Base-by-base conservation (phyloP, 2,797 vertebrate genomes). In the Triplophysa yarkandensis region DNA sequence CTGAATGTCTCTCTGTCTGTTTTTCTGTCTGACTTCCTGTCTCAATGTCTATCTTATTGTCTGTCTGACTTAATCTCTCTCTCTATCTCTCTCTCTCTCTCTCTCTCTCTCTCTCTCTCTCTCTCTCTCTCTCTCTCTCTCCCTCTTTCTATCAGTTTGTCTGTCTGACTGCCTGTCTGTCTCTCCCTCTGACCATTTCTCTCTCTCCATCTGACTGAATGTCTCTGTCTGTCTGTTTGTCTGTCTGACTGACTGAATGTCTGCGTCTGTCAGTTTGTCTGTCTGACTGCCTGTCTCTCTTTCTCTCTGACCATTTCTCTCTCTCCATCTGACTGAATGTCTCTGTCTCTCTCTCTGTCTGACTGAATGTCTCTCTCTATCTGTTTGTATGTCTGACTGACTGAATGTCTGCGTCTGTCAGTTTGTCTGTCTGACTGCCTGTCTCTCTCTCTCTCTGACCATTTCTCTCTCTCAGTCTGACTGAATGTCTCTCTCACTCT, bases 101-200 rank as follows among this genome's bases (percentile, higher is more conserved):
- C 1, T 50, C 6, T 2, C 0, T 66, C 8, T 5, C 0, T 34
- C 13, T 4, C 0, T 67, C 28, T 30, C 2, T 52, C 19, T 0
- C 0, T 67, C 6, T 1, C 6, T n/a, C n/a, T n/a, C n/a, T n/a
- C n/a, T 36, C 34, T 36, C 6, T 36, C 34, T 36, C 6, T 43
- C 1, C 14, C n/a, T 2, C 10, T 50, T 8, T 23, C 2, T 21
- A 9, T 50, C 19, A 1, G 19, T 21, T 11, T 46, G 43, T 46
- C 44, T 19, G 44, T 36, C 34, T 36, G 1, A 32, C 6, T 2
- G 0, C 48, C 8, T 5, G 0, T 34, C 13, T 4, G 0, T 67
- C 28, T 30, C 2, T 52, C 19, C 0, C 0, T 67, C 6, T 1
- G 34, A n/a, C n/a, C n/a, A n/a, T n/a, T n/a, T 36, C 34, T 36